phyloP scores from a whole-genome alignment of 2,113 vertebrate genomes.

The Rhabdomys dilectus region DNA sequence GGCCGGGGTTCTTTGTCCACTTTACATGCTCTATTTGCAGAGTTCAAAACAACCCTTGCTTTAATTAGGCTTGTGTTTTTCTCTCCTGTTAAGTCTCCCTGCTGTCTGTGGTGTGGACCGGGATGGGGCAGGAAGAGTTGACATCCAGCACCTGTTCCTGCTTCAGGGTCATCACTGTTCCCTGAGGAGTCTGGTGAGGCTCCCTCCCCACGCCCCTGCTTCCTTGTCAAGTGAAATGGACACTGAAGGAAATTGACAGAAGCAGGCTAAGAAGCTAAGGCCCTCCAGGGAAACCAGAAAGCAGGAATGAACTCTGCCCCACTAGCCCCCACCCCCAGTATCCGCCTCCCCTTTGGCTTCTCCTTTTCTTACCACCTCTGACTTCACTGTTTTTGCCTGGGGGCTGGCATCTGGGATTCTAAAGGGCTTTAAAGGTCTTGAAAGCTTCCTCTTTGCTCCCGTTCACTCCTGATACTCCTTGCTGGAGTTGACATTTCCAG shows the following conservation, averaged over 20 bases:
- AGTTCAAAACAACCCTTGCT: slow-evolving; percentile 53
- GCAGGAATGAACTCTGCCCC: not conserved
- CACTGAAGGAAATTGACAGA: slow-evolving; percentile 52
- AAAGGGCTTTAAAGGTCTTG: not conserved
- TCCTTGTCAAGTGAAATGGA: slow-evolving; percentile 59
- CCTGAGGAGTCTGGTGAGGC: not conserved
- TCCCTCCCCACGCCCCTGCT: not conserved
- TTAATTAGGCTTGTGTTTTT: not conserved
- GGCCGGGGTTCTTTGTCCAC: not conserved
- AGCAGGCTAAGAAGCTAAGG: not conserved
- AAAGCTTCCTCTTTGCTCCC: no score
- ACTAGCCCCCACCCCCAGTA: no score
- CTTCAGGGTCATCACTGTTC: not conserved
- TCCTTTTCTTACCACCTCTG: not conserved
- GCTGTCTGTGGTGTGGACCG: not conserved
- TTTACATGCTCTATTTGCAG: slow-evolving; percentile 6
- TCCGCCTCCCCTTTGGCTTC: no score
- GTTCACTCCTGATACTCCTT: not conserved
- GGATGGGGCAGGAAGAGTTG: not conserved
- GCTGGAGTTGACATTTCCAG: not conserved
- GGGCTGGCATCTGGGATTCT: not conserved
- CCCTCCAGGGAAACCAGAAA: not conserved
- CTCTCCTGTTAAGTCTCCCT: slow-evolving; percentile 12
- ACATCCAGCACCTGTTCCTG: not conserved
- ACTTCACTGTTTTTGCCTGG: not conserved